Evolutionary conservation across 2,797 vertebrate species (phyloP).

Genomic region (Spinibarbus caldwelli): DNA sequence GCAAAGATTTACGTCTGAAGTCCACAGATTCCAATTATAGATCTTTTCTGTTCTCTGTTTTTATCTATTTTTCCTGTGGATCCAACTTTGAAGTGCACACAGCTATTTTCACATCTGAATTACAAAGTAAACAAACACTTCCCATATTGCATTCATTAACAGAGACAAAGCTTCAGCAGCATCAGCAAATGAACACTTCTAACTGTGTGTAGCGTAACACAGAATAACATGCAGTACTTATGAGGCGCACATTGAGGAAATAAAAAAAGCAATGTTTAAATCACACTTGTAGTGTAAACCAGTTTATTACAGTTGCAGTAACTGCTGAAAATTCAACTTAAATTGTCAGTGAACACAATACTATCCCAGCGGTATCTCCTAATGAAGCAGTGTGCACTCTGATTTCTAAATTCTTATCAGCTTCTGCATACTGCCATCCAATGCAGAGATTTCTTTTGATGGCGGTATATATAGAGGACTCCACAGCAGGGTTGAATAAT

Average conservation of each 20-base stretch:
- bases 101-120: conserved; percentile 60
- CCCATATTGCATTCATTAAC: conserved; percentile 25
- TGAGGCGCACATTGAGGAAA: neutral
- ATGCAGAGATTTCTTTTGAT: conserved; percentile 41
- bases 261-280: neutral
- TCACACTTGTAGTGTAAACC: neutral
- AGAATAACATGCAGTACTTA: neutral
- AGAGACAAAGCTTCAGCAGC: conserved; percentile 3
- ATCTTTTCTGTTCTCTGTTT: conserved; percentile 71
- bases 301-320: neutral
- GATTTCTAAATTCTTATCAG: conserved; percentile 34
- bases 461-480: conserved; percentile 11
- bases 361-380: conserved; percentile 2
- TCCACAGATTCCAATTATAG: conserved; percentile 86
- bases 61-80: conserved; percentile 75
- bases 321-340: neutral
- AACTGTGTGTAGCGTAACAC: neutral
- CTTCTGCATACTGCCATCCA: neutral
- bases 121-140: conserved; percentile 41
- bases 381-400: conserved; percentile 14
- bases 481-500: neutral
- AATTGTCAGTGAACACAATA: conserved; percentile 1
- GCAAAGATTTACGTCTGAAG: conserved; percentile 72
- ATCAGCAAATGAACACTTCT: neutral
- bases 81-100: conserved; percentile 71